Conservation (phyloP, 2,888 invertebrate genomes). For the Globia sparganii region DNA sequence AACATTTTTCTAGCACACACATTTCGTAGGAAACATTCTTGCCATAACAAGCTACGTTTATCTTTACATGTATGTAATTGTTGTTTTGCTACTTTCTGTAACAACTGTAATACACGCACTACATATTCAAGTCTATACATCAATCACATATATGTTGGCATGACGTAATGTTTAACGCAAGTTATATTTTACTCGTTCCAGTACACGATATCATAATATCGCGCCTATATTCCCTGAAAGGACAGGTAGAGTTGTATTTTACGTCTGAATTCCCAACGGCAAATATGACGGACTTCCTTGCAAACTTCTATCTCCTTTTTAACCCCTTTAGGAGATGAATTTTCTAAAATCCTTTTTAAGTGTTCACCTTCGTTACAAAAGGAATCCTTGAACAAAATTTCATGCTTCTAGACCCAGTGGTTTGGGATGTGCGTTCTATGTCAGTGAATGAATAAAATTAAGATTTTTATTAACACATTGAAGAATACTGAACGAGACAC, state of each 20-base stretch:
- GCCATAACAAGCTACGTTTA: neutral
- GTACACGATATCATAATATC: neutral
- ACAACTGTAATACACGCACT: neutral
- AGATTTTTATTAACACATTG: too few relatives aligned
- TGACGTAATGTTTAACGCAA: conserved; percentile 1
- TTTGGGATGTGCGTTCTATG: too few relatives aligned
- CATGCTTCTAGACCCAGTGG: neutral
- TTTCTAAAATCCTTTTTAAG: neutral
- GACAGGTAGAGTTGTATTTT: neutral
- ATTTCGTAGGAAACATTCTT: neutral
- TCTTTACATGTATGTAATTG: neutral
- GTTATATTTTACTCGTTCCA: neutral
- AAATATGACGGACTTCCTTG: neutral
- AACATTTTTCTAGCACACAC: neutral
- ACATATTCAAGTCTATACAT: too few relatives aligned
- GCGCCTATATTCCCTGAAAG: neutral
- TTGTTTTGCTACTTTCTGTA: neutral
- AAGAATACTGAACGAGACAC: too few relatives aligned
- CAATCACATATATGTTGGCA: conserved; percentile 24
- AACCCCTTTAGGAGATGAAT: neutral
- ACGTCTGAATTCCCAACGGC: neutral
- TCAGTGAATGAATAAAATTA: neutral
- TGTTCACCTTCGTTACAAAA: neutral
- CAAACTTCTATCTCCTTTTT: neutral
- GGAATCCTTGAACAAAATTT: neutral